These are phyloP conservation scores for Marcusenius ussheri DNA, from an alignment of 2,113 vertebrate species.

Conservation along the genomic window DNA sequence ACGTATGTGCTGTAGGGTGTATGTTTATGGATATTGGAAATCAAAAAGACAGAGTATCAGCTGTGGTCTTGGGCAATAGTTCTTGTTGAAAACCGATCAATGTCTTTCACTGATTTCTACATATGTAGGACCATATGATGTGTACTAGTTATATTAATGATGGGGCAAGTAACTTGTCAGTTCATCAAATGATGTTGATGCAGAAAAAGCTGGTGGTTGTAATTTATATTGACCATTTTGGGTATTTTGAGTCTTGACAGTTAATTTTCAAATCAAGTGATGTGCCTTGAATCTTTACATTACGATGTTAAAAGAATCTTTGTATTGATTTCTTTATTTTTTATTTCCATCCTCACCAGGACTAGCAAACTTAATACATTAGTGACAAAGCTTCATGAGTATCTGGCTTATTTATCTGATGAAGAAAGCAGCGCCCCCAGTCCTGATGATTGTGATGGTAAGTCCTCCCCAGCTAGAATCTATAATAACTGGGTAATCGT, in stretches of 20 bases:
- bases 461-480: background rate
- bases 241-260: background rate
- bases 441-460: conserved; percentile 46
- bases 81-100: background rate
- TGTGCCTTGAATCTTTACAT: background rate
- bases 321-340: background rate
- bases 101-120: background rate
- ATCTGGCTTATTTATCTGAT: conserved; percentile 77
- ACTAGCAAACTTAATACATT: conserved; percentile 87
- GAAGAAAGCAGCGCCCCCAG: conserved; percentile 51
- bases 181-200: background rate
- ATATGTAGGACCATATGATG: background rate
- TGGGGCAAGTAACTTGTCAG: background rate
- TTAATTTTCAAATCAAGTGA: background rate
- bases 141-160: background rate
- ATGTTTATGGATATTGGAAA: background rate
- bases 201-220: background rate
- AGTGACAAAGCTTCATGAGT: conserved; percentile 92
- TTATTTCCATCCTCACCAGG: conserved; percentile 40
- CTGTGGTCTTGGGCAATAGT: background rate
- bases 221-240: background rate
- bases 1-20: background rate
- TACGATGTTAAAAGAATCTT: background rate
- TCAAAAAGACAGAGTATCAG: background rate
- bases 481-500: background rate